Base-by-base conservation (phyloP, 2,113 vertebrate species). In the Seriola aureovittata region DNA sequence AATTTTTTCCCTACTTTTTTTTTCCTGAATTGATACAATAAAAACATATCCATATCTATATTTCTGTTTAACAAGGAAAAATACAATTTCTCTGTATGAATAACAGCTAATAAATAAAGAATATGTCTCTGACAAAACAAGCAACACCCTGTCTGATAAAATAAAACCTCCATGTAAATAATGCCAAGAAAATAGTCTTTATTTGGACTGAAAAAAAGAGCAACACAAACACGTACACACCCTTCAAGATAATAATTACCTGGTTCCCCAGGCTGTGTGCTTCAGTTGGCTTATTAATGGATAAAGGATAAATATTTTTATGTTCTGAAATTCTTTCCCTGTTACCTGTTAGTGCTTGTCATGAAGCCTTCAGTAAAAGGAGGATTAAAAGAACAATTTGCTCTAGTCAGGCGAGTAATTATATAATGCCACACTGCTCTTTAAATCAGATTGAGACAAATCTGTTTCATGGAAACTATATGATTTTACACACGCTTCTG, bases 311-410 rank as follows among this genome's bases (percentile, higher is more conserved):
- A 40, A 50, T 58, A 9, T 38, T 32, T 68, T 54, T 19, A 1
- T 13, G 42, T 50, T 65, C 1, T 36, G 38, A 54, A 21, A 8
- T n/a, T 17, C 32, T 58, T 46, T 60, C 9, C 52, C 5, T 38
- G 25, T 12, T 64, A 38, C 23, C 11, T 75, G 78, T 72, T 36
- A 29, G 66, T 68, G 38, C 59, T 73, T 46, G 67, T 29, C 44
- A 1, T 23, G 57, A 42, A 19, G 46, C 67, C 38, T 70, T n/a
- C 42, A 71, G 29, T 63, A 64, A 74, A 44, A 64, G 65, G 36
- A 38, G 81, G 81, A 72, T 81, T 87, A 66, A 62, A 78, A 23
- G 46, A 75, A 71, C 44, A 40, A 75, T 70, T 78, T 78, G 65
- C 52, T 67, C 13, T 13, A 40, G 34, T 71, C 54, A 42, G 34